Evolutionary conservation across 2,113 vertebrate species (phyloP).

Genomic region (Vulpes lagopus): DNA sequence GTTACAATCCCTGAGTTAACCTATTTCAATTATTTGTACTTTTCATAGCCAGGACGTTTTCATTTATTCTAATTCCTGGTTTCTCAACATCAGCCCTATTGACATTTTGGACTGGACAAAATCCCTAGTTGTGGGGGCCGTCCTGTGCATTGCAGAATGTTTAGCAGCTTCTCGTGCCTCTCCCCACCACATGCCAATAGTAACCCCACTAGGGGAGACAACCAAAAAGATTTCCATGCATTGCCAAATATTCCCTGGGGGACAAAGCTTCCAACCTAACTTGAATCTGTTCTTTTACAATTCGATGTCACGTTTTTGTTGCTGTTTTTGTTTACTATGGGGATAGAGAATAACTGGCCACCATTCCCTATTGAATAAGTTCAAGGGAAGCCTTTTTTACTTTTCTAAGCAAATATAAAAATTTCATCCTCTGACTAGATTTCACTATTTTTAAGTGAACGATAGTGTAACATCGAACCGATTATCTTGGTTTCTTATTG

Average conservation of each 20-base stretch:
- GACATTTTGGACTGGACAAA: not conserved
- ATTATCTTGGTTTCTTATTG: conserved; percentile 38
- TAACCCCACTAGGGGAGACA: not conserved
- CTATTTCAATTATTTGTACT: not conserved
- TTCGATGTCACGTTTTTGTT: not conserved
- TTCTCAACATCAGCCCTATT: not conserved
- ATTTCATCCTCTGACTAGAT: not conserved
- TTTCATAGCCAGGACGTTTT: not conserved
- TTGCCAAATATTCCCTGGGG: not conserved
- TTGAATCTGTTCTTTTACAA: not conserved
- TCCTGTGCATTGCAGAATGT: not conserved
- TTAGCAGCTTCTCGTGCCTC: not conserved
- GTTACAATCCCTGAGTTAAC: not conserved
- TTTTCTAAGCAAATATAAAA: conserved; percentile 57
- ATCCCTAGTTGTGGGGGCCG: not conserved
- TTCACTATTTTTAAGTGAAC: conserved; percentile 36
- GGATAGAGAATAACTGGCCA: not conserved
- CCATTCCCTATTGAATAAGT: not conserved
- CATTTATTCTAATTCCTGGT: not conserved
- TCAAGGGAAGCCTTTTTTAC: not conserved
- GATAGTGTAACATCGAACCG: not conserved
- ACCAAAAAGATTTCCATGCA: not conserved
- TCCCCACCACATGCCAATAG: not conserved
- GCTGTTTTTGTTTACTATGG: not conserved
- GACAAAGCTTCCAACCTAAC: not conserved